Evolutionary conservation across 2,888 invertebrate genomes (phyloP).

Genomic region (Poecilobothrus nobilitatus): DNA sequence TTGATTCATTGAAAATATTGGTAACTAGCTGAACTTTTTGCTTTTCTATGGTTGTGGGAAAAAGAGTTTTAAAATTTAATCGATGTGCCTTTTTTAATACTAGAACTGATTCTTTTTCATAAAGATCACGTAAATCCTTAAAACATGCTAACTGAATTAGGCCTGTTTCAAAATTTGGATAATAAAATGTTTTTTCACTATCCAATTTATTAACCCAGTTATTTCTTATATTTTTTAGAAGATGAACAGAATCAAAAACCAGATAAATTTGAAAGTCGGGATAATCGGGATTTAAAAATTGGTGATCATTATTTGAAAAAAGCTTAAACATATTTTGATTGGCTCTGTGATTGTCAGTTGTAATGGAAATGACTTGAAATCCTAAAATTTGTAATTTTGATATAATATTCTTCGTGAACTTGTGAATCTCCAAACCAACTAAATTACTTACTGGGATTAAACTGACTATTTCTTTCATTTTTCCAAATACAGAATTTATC

Average conservation of each 20-base stretch:
- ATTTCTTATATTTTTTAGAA: constrained; percentile 11
- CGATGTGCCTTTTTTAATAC: not conserved
- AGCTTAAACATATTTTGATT: constrained; percentile 12
- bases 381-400: not conserved
- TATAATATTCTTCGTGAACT: not conserved
- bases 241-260: constrained; percentile 7
- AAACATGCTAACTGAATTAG: not conserved
- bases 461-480: constrained; percentile 3
- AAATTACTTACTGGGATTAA: constrained; percentile 7
- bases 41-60: not conserved
- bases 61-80: constrained; percentile 8
- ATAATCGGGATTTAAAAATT: not conserved
- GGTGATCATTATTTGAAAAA: not conserved
- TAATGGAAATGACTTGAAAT: constrained; percentile 9
- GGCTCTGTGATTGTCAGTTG: constrained; percentile 7
- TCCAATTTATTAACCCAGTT: constrained; percentile 9
- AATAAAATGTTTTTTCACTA: constrained; percentile 8
- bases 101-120: not conserved
- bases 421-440: not conserved
- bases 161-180: constrained; percentile 9
- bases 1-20: constrained; percentile 10
- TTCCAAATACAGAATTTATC: constrained; percentile 8
- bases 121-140: constrained; percentile 8
- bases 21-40: constrained; percentile 10
- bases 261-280: constrained; percentile 4